phyloP scores from a whole-genome alignment of 2,797 vertebrate genomes.

The Anniella stebbinsi region DNA sequence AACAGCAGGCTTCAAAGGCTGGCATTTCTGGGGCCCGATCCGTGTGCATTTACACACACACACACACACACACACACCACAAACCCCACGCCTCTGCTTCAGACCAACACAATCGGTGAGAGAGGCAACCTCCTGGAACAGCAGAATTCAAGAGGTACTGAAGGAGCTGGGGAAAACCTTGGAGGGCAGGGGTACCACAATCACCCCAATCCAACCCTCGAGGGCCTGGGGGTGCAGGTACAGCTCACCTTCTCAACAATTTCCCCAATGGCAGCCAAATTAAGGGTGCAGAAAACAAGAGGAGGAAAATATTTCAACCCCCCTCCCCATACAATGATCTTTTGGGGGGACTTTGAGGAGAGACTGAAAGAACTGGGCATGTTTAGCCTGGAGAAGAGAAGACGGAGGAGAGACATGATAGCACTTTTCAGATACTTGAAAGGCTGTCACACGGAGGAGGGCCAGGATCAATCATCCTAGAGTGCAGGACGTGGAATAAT shows the following conservation, averaged over 20 bases:
- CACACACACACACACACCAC: too few species aligned
- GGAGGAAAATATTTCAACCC: background rate
- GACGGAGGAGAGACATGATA: too few species aligned
- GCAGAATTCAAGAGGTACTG: background rate
- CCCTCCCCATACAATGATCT: background rate
- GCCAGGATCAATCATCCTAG: too few species aligned
- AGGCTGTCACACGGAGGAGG: too few species aligned
- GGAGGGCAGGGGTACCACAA: too few species aligned
- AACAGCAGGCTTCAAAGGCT: background rate
- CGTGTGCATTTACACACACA: background rate
- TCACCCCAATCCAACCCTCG: background rate
- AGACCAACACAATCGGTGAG: background rate
- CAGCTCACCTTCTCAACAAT: background rate
- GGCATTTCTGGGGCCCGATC: fast-evolving
- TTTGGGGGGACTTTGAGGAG: too few species aligned
- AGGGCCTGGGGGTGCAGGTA: background rate
- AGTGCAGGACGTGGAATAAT: too few species aligned
- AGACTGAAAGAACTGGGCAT: too few species aligned
- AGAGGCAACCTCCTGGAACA: background rate
- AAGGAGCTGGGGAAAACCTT: background rate
- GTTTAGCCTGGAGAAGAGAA: too few species aligned
- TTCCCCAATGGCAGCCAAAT: too few species aligned
- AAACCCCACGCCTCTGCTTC: background rate
- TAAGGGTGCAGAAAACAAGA: background rate
- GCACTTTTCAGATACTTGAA: too few species aligned